Evolutionary conservation across 2,888 invertebrate genomes (phyloP).

Genomic region (Galerucella nymphaeae): DNA sequence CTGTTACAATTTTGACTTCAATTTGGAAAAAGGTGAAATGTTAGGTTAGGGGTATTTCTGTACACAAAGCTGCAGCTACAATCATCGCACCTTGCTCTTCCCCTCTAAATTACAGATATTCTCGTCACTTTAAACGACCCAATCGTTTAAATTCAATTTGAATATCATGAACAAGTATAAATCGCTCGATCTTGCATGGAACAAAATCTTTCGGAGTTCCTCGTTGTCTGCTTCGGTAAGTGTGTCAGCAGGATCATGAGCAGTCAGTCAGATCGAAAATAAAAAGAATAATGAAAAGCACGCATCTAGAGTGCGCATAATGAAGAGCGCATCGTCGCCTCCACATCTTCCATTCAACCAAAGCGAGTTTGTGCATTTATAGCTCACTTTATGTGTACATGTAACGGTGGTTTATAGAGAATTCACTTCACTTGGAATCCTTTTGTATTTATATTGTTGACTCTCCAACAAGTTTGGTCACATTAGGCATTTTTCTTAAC

Average conservation of each 20-base stretch:
- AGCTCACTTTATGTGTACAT: not conserved
- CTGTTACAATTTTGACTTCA: no score
- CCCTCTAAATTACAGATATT: no score
- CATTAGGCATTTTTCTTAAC: not conserved
- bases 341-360: conserved; percentile 10
- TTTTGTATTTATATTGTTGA: not conserved
- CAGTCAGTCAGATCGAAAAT: conserved; percentile 45
- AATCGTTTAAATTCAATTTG: conserved; percentile 5
- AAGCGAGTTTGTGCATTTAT: conserved; percentile 7
- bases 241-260: conserved; percentile 53
- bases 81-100: no score
- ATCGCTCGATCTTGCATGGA: not conserved
- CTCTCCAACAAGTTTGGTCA: not conserved
- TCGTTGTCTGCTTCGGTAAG: conserved; percentile 52
- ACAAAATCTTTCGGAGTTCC: conserved; percentile 40
- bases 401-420: conserved; percentile 8
- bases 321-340: conserved; percentile 3
- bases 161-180: not conserved
- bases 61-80: no score
- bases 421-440: not conserved
- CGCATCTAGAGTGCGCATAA: conserved; percentile 52
- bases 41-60: no score
- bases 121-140: not conserved
- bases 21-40: no score
- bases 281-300: conserved; percentile 57